Conservation (phyloP, 1,140 invertebrate genomes). For the Lepidostoma basale region DNA sequence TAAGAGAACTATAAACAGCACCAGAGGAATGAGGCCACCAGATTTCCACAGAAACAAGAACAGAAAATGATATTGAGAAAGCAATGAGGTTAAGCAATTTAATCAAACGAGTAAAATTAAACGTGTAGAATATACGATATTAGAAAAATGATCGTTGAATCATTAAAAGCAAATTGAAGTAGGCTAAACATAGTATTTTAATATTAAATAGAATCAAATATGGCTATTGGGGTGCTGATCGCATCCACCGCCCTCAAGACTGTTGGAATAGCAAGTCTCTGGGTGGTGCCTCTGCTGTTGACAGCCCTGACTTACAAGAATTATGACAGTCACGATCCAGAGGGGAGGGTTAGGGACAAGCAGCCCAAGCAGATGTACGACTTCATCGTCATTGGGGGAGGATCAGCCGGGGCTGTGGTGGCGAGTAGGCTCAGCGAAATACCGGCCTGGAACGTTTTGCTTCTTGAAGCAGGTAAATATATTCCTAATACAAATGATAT, state of each 20-base stretch:
- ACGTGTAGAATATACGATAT: neutral
- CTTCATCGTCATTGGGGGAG: conserved; percentile 87
- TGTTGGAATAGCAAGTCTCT: conserved; percentile 75
- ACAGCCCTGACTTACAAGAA: conserved; percentile 82
- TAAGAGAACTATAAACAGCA: conserved; percentile 15
- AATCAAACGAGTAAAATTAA: neutral
- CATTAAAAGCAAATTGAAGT: neutral
- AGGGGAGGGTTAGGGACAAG: conserved; percentile 65
- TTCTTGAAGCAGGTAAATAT: conserved; percentile 79
- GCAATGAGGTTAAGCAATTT: neutral
- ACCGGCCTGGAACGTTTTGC: conserved; percentile 77
- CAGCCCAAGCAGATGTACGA: conserved; percentile 72
- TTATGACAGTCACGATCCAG: conserved; percentile 81
- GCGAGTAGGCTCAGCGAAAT: conserved; percentile 88
- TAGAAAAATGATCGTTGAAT: neutral
- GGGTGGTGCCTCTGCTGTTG: conserved; percentile 81
- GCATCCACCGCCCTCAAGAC: conserved; percentile 78
- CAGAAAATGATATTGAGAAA: neutral
- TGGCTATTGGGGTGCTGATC: conserved; percentile 75
- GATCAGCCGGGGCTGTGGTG: conserved; percentile 91
- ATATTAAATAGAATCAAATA: conserved; percentile 70
- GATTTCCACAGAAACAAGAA: neutral
- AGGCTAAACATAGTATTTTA: neutral
- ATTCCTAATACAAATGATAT: too few relatives aligned
- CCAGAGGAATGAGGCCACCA: conserved; percentile 23